Conservation (phyloP, 2,113 vertebrate genomes). For the Paracanthobrama guichenoti region DNA sequence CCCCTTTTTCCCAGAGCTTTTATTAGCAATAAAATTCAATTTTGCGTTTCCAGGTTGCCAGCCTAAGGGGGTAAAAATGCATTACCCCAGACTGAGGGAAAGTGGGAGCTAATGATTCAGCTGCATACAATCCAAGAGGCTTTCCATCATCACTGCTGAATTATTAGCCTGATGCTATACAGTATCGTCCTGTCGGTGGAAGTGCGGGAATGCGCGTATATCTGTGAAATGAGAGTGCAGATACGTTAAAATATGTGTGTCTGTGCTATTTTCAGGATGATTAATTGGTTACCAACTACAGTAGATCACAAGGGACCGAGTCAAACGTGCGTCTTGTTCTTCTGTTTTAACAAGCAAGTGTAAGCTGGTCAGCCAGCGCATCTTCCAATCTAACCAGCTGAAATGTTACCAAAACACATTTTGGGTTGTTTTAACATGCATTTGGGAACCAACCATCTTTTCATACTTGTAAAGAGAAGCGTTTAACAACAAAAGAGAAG, state of each 20-base stretch:
- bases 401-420: not conserved
- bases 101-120: constrained; percentile 62
- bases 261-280: constrained; percentile 11
- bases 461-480: not conserved
- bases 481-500: not conserved
- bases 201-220: not conserved
- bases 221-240: not conserved
- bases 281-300: not conserved
- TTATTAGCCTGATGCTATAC: constrained; percentile 46
- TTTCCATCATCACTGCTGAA: constrained; percentile 47
- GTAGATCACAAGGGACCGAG: not conserved
- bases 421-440: not conserved
- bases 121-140: constrained; percentile 55
- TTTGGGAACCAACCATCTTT: not conserved
- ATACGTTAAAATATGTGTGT: not conserved
- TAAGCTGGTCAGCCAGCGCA: not conserved
- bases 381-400: not conserved
- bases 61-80: constrained; percentile 54
- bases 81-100: constrained; percentile 55
- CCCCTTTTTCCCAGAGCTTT: constrained; percentile 42
- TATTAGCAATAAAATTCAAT: constrained; percentile 62
- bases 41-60: constrained; percentile 53
- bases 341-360: not conserved
- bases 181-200: constrained; percentile 19
- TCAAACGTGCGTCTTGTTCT: not conserved